Conservation (phyloP, 1,140 invertebrate genomes). For the Zaprionus africanus region DNA sequence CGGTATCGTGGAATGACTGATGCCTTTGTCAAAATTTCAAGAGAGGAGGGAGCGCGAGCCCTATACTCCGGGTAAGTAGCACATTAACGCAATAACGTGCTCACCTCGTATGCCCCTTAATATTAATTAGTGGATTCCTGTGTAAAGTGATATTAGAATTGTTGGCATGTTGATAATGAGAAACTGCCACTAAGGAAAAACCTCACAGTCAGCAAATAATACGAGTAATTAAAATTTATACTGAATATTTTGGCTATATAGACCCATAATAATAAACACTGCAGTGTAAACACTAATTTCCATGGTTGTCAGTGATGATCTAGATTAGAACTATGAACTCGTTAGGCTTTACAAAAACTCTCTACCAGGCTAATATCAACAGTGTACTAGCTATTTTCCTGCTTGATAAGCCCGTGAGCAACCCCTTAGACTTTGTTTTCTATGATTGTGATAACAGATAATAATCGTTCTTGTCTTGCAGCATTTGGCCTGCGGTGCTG, state of each 20-base stretch:
- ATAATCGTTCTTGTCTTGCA: slow-evolving; percentile 79
- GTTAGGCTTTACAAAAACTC: background rate
- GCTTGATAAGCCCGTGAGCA: slow-evolving; percentile 42
- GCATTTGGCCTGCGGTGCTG: slow-evolving; percentile 95
- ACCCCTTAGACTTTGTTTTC: slow-evolving; percentile 59
- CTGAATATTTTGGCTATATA: slow-evolving; percentile 14
- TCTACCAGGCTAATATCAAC: slow-evolving; percentile 29
- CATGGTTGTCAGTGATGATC: background rate
- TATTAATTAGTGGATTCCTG: background rate
- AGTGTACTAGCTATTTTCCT: slow-evolving; percentile 54
- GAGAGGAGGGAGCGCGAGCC: slow-evolving; percentile 91
- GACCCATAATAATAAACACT: background rate
- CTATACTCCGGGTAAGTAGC: slow-evolving; percentile 92
- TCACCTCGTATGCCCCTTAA: background rate
- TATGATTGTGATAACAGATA: slow-evolving; percentile 23
- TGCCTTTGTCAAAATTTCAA: slow-evolving; percentile 93
- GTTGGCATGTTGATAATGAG: slow-evolving; percentile 46
- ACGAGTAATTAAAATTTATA: background rate
- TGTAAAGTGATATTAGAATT: background rate
- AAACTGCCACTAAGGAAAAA: slow-evolving; percentile 6
- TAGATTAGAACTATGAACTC: background rate
- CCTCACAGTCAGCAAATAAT: slow-evolving; percentile 6
- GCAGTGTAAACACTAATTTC: background rate
- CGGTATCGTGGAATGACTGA: slow-evolving; percentile 96
- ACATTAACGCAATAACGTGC: slow-evolving; percentile 47